Evolutionary conservation across 1,140 invertebrate genomes (phyloP), one percentile per base, ranked within the genome.

Genomic region (Heliconius melpomene): DNA sequence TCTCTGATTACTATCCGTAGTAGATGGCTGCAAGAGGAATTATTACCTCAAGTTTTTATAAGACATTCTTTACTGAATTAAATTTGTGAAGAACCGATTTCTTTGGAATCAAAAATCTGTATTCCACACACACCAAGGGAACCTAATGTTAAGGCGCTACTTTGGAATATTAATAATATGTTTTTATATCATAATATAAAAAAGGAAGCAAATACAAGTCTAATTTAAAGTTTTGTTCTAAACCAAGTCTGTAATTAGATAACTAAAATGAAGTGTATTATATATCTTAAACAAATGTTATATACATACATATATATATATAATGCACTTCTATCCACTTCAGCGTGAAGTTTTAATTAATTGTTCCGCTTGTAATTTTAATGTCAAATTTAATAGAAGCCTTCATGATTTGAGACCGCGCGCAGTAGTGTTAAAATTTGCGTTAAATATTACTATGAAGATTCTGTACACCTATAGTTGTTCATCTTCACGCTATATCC

Each of bases 341-440:
- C 78, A 74, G 70, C 79, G 66, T 70, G 74, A 76, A 80, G 79
- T 80, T 80, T 80, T 76, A 80, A 80, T 80, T 60, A 76, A 80
- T 76, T 80, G 74, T 80, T 80, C 79, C 79, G 79, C 74, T 76
- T 60, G 79, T 76, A 75, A 75, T 80, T 80, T 80, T 76, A 80
- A 72, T 70, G 26, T 70, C n/a, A n/a, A n/a, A n/a, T n/a, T n/a
- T 76, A 76, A 76, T 80, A 72, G 66, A 76, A 52, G 74, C 40
- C 52, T 66, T 66, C 60, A 66, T 66, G 13, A 80, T 75, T 52
- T 75, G 23, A 36, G 38, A 71, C 20, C 46, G 71, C 18, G 50
- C 36, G 20, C 23, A 75, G 32, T 38, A 36, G 54, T 74, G 72
- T 78, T 60, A 74, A 60, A n/a, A 75, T 75, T 60, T 40, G 36